Percentiles rank a stretch among this genome's conserved stretches.
Conservation (phyloP, 1,140 invertebrate genomes). For the Kradibia gibbosae region DNA sequence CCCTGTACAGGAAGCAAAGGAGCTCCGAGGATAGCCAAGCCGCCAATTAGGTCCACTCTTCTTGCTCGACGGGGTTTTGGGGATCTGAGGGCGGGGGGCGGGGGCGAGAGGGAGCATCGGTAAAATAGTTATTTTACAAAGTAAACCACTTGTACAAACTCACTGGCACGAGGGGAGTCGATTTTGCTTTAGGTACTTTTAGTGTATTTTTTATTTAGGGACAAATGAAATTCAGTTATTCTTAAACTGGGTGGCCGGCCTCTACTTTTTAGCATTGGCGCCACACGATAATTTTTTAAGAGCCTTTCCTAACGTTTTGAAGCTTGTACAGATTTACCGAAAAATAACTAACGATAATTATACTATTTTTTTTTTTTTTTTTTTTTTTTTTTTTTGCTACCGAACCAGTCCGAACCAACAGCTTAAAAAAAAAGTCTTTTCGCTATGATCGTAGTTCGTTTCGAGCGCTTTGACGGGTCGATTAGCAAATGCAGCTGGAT, state of each 20-base stretch:
- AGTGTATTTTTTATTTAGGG: slow-evolving; percentile 42
- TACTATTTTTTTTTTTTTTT: background rate
- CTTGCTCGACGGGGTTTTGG: too few relatives aligned
- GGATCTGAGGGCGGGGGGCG: too few relatives aligned
- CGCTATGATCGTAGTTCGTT: too few relatives aligned
- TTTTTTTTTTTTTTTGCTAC: slow-evolving; percentile 1
- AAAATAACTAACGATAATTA: background rate
- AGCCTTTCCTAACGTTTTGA: slow-evolving; percentile 24
- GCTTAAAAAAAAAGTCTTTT: too few relatives aligned
- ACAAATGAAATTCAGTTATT: slow-evolving; percentile 38
- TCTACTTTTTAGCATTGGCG: slow-evolving; percentile 37
- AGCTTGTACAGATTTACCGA: slow-evolving; percentile 39
- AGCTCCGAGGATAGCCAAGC: slow-evolving; percentile 65
- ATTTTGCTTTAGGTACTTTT: slow-evolving; percentile 22
- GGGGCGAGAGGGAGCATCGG: too few relatives aligned
- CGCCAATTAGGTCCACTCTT: too few relatives aligned
- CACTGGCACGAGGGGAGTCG: slow-evolving; percentile 31
- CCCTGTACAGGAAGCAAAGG: slow-evolving; percentile 67
- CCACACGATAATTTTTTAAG: slow-evolving; percentile 21
- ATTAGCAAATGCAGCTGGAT: too few relatives aligned
- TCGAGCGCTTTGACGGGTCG: too few relatives aligned
- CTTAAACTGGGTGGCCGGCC: too few relatives aligned
- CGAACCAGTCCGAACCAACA: too few relatives aligned
- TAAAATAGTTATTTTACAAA: slow-evolving; percentile 36
- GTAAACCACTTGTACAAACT: slow-evolving; percentile 42